These are phyloP conservation scores for Acleris laterana DNA, from an alignment of 2,888 invertebrate species.

Conservation along the genomic window DNA sequence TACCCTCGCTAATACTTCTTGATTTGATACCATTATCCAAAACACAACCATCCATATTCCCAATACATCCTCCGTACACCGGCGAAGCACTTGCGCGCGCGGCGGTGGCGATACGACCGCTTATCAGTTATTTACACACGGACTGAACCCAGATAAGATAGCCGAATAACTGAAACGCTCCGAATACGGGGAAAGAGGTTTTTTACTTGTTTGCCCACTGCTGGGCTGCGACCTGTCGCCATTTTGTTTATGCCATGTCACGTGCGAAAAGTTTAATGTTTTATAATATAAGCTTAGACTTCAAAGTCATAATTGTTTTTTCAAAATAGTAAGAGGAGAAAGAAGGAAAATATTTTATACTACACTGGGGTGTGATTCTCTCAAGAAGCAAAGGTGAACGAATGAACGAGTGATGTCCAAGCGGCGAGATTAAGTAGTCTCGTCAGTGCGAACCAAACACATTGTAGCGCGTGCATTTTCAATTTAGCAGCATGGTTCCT, in stretches of 20 bases:
- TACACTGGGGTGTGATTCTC: too few species aligned
- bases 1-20: too few species aligned
- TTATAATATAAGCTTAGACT: slow-evolving; percentile 10
- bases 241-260: neutral
- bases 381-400: too few species aligned
- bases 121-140: slow-evolving; percentile 77
- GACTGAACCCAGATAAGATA: slow-evolving; percentile 74
- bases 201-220: neutral
- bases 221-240: neutral
- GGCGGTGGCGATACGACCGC: slow-evolving; percentile 44
- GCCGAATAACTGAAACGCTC: slow-evolving; percentile 43
- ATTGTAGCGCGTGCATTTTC: too few species aligned
- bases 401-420: too few species aligned
- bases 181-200: slow-evolving; percentile 1
- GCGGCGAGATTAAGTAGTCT: too few species aligned
- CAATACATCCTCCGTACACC: neutral
- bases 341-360: too few species aligned
- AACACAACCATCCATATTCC: neutral
- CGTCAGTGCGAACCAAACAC: too few species aligned
- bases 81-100: slow-evolving; percentile 39
- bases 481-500: too few species aligned
- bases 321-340: too few species aligned
- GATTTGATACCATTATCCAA: too few species aligned
- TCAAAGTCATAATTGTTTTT: neutral
- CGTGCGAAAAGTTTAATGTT: slow-evolving; percentile 6